A percentile compares a stretch with the other conserved stretches of the same genome.
Evolutionary conservation across 2,888 invertebrate species (phyloP).

Genomic region (Luperina nickerlii): DNA sequence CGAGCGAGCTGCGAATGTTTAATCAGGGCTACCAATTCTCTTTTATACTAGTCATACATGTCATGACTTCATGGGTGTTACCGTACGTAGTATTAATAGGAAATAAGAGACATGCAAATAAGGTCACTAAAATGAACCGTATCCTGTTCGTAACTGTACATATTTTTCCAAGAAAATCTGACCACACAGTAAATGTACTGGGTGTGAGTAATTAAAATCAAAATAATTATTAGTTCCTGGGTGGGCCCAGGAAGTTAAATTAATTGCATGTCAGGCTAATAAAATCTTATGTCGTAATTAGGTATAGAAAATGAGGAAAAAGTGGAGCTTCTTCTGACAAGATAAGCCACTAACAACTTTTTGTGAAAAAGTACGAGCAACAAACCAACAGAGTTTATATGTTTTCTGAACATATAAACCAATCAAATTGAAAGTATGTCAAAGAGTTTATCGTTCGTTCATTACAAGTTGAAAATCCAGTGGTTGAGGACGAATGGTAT

Average conservation of each 20-base stretch:
- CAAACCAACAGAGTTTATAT: no score
- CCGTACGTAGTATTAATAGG: slow-evolving; percentile 27
- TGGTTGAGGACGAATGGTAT: neutral
- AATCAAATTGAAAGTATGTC: neutral
- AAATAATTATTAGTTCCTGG: neutral
- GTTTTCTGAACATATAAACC: neutral
- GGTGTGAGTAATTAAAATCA: neutral
- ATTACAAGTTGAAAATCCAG: neutral
- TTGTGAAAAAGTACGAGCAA: no score
- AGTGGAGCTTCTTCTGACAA: neutral
- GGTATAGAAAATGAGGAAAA: no score
- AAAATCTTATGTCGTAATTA: no score
- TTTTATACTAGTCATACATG: slow-evolving; percentile 73
- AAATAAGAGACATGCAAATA: slow-evolving; percentile 45
- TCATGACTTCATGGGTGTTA: neutral
- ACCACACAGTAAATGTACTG: neutral
- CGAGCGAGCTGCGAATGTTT: slow-evolving; percentile 86
- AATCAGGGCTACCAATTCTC: slow-evolving; percentile 75
- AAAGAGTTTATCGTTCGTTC: neutral
- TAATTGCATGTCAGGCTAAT: neutral
- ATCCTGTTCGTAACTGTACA: slow-evolving; percentile 15
- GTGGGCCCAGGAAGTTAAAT: neutral
- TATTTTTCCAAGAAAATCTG: slow-evolving; percentile 22
- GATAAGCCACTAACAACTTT: neutral
- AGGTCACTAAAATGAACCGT: slow-evolving; percentile 37